These are phyloP conservation scores for Epistrophella euchroma DNA, from an alignment of 2,888 invertebrate genomes.

Conservation along the genomic window DNA sequence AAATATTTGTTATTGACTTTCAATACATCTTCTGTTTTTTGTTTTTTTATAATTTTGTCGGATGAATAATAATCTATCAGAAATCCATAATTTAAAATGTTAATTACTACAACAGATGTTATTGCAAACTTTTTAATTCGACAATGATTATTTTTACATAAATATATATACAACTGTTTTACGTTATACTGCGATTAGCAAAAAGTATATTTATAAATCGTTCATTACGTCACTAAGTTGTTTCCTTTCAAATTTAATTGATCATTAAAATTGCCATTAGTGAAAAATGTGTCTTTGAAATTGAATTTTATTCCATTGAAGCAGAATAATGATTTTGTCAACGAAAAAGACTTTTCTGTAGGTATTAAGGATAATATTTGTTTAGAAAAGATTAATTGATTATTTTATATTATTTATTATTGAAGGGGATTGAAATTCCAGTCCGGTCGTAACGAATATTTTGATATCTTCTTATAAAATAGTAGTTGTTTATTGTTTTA, in stretches of 20 bases:
- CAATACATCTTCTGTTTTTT: background rate
- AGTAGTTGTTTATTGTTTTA: background rate
- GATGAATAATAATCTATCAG: conserved; percentile 7
- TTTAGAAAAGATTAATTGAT: background rate
- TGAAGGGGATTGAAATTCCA: background rate
- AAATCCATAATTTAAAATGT: background rate
- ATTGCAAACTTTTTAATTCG: background rate
- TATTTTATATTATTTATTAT: background rate
- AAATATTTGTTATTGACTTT: conserved; percentile 7
- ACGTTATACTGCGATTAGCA: background rate
- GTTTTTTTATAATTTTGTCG: background rate
- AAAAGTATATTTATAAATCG: background rate
- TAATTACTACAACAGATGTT: background rate
- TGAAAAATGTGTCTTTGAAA: background rate
- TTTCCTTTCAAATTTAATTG: conserved; percentile 9
- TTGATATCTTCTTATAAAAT: background rate
- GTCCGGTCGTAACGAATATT: background rate
- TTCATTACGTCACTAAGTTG: conserved; percentile 1
- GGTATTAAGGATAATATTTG: background rate
- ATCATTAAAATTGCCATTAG: conserved; percentile 21
- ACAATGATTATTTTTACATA: background rate
- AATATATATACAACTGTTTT: background rate
- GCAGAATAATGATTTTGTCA: background rate
- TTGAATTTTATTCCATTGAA: background rate
- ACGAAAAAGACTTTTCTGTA: background rate